A percentile compares a stretch with the other conserved stretches of the same genome.
phyloP scores from a whole-genome alignment of 2,113 vertebrate genomes.

The Alethe castanea region DNA sequence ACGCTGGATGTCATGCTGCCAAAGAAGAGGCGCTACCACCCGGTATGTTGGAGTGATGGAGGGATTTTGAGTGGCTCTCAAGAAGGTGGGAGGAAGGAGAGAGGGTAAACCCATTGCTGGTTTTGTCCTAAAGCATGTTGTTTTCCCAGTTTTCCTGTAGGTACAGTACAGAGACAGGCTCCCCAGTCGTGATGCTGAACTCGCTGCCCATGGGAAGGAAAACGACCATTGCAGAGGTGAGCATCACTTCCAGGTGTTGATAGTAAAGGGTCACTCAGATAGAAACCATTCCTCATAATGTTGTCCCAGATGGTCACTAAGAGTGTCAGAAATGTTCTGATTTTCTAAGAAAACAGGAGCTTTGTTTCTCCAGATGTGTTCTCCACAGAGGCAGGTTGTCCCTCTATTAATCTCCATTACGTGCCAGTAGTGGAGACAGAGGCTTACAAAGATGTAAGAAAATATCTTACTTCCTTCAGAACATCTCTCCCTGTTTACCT shows the following conservation, averaged over 20 bases:
- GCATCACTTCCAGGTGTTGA: background rate
- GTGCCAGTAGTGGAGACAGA: background rate
- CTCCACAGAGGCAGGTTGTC: background rate
- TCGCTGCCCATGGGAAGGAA: slow-evolving; percentile 45
- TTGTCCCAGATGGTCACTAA: background rate
- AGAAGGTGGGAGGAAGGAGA: background rate
- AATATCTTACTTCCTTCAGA: background rate
- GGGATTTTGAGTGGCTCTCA: background rate
- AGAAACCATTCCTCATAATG: background rate
- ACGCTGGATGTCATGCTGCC: slow-evolving; percentile 52
- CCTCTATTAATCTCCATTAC: background rate
- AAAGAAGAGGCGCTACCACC: slow-evolving; percentile 50
- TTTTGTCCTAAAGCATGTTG: background rate
- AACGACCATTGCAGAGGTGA: slow-evolving; percentile 71
- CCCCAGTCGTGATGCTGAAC: slow-evolving; percentile 61
- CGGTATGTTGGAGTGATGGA: slow-evolving; percentile 20
- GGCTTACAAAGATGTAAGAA: background rate
- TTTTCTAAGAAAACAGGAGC: background rate
- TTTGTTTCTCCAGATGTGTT: background rate
- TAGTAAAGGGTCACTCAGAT: background rate
- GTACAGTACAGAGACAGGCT: background rate
- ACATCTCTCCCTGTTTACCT: background rate
- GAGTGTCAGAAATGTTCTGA: background rate
- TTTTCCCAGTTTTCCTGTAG: slow-evolving; percentile 48
- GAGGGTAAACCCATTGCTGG: background rate